Evolutionary conservation across 2,113 vertebrate genomes (phyloP).

Genomic region (Chlamydotis undulata): DNA sequence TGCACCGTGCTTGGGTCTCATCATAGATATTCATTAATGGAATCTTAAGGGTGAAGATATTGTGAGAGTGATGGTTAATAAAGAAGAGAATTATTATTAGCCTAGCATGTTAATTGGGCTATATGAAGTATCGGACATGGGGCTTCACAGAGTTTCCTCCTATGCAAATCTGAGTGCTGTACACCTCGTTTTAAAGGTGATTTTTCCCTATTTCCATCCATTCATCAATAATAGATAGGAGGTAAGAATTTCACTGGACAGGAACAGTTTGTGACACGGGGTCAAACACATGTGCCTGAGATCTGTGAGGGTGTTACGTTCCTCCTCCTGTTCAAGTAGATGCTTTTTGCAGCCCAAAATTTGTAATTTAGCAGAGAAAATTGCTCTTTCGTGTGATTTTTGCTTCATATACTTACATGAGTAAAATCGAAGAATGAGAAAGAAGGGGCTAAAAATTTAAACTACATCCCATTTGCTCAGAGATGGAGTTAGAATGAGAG

Average conservation of each 20-base stretch:
- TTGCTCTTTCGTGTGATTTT: neutral
- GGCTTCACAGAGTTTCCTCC: neutral
- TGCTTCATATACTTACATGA: neutral
- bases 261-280: neutral
- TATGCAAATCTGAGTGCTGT: neutral
- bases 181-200: neutral
- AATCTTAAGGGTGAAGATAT: neutral
- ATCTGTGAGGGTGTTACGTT: neutral
- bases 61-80: neutral
- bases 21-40: neutral
- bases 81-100: neutral
- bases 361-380: neutral
- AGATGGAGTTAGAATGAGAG: constrained; percentile 3
- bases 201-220: neutral
- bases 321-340: neutral
- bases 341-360: neutral
- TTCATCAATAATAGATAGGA: neutral
- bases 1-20: neutral
- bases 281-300: neutral
- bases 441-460: neutral
- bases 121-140: neutral
- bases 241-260: neutral
- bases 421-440: neutral
- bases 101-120: neutral
- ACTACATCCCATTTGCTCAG: neutral